Base-by-base conservation (phyloP, 2,113 vertebrate genomes). In the Nicator chloris region DNA sequence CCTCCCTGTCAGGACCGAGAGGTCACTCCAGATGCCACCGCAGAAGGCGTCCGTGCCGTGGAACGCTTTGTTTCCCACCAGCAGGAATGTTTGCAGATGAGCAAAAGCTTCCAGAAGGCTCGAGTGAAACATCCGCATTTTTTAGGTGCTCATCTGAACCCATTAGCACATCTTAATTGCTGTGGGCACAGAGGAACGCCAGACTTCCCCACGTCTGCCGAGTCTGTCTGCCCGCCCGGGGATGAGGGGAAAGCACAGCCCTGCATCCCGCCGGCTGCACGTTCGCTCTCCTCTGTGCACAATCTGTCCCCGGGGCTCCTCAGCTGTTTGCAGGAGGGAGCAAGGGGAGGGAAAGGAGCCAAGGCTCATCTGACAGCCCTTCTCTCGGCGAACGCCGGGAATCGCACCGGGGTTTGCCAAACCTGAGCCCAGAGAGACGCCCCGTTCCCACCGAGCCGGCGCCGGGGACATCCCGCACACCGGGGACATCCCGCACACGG, bases 141-240 rank as follows among this genome's bases (percentile, higher is more conserved):
- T 93, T 84, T 75, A 63, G 78, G 95, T 65, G 92, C 90, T 96
- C 31, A 6, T 71, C 78, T 44, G 84, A 93, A 65, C 66, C 85
- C 90, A 92, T 94, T 85, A 96, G 85, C 90, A 80, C 93, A 80
- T 90, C 95, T 94, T 94, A 93, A 93, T 90, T 93, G 93, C 95
- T 53, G 3, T n/a, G 33, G 31, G 96, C 95, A 12, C 51, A 10
- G 90, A 80, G 96, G 68, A 88, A 90, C 12, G 44, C 53, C 95
- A 96, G 96, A 95, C 79, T 95, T 95, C 44, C 11, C 21, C 66
- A 2, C 82, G 82, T 96, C 96, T 96, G 95, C 92, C 21, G 45
- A 23, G 85, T 82, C 73, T 53, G 95, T 28, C 90, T 93, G 92
- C 75, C 85, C 54, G 86, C 91, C 87, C 40, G 1, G 78, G 91